These are phyloP conservation scores for Eulacestoma nigropectus DNA, from an alignment of 2,113 vertebrate genomes.

Conservation along the genomic window DNA sequence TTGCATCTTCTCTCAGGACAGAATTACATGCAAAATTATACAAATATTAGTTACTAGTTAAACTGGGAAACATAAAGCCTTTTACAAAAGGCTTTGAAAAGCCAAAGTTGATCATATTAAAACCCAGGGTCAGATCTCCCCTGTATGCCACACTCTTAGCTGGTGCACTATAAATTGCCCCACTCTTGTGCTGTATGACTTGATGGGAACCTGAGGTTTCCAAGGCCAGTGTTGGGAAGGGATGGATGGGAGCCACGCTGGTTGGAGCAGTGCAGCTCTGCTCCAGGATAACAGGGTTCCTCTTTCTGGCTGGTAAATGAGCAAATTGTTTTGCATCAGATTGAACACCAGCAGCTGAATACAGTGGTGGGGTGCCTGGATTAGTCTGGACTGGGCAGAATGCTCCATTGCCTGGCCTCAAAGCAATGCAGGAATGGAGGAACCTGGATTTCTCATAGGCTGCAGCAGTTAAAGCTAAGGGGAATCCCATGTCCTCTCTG, in stretches of 20 bases:
- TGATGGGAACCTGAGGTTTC: neutral
- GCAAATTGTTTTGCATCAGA: neutral
- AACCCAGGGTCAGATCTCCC: neutral
- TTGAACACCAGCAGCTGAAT: neutral
- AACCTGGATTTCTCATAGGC: neutral
- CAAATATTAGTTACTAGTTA: neutral
- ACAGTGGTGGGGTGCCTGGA: neutral
- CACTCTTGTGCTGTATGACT: neutral
- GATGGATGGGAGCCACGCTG: rapidly evolving
- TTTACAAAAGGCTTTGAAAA: too few relatives aligned
- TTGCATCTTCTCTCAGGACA: neutral
- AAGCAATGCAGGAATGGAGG: neutral
- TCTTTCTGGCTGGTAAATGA: neutral
- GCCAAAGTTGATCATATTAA: neutral
- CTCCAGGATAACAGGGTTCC: rapidly evolving
- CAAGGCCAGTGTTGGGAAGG: neutral
- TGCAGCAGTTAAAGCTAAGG: neutral
- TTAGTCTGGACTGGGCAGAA: neutral
- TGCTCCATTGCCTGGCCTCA: neutral
- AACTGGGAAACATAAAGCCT: neutral
- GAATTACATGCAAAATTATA: neutral
- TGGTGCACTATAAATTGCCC: neutral
- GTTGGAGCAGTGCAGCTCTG: neutral
- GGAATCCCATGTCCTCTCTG: neutral
- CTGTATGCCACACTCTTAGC: rapidly evolving